Percentiles rank a stretch among this genome's conserved stretches.
Evolutionary conservation across 2,113 vertebrate species (phyloP).

Genomic region (human (Homo sapiens)): DNA sequence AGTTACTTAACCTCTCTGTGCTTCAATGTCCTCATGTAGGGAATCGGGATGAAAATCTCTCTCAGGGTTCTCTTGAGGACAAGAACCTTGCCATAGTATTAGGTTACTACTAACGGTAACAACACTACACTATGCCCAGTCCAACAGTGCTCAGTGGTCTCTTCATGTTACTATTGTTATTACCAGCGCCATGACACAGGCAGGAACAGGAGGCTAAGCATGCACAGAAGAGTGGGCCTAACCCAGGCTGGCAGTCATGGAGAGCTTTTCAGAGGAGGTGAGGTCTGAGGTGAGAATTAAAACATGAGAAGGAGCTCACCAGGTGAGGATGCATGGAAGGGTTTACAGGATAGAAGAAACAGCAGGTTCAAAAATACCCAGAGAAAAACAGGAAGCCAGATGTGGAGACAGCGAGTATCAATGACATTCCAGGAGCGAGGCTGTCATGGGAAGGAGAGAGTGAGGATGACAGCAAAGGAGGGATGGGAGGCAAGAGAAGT

Average conservation of each 20-base stretch:
- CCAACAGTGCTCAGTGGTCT: background rate
- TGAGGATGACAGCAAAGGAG: background rate
- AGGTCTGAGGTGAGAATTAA: background rate
- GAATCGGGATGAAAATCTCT: background rate
- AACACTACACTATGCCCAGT: background rate
- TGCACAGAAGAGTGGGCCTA: background rate
- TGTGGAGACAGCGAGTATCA: background rate
- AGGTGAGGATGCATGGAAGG: background rate
- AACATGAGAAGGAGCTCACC: background rate
- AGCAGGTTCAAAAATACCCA: background rate
- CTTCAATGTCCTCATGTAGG: background rate
- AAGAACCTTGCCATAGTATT: background rate
- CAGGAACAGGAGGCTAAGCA: background rate
- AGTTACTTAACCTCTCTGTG: constrained; percentile 14
- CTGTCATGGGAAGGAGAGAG: background rate
- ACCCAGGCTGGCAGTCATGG: background rate
- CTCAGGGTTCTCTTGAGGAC: background rate
- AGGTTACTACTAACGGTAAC: background rate
- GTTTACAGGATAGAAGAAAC: background rate
- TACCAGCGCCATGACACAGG: background rate
- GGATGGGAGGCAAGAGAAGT: background rate
- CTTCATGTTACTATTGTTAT: too few species aligned
- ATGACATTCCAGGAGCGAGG: background rate
- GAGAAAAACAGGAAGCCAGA: background rate
- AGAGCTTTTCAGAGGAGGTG: background rate